Conservation (phyloP, 2,113 vertebrate species). For the Tetraodon nigroviridis region DNA sequence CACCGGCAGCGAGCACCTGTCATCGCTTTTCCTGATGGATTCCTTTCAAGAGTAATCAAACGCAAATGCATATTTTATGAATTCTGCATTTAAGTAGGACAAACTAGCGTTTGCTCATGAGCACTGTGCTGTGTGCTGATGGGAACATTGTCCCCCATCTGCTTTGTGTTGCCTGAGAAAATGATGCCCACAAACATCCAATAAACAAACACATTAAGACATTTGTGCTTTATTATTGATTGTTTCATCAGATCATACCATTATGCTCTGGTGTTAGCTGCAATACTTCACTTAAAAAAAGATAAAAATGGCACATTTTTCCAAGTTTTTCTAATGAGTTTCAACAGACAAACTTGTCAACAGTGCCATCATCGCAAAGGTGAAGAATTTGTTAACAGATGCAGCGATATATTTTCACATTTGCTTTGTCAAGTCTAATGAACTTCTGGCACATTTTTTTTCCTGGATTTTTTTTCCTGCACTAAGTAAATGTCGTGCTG, state of each 20-base stretch:
- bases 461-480: no score
- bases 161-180: slow-evolving; percentile 6
- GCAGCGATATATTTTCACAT: no score
- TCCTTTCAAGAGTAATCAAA: slow-evolving; percentile 62
- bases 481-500: no score
- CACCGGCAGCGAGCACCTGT: slow-evolving; percentile 49
- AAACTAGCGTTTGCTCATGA: slow-evolving; percentile 2
- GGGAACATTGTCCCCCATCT: not conserved
- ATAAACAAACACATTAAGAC: slow-evolving; percentile 12
- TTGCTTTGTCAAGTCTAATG: no score
- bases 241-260: not conserved
- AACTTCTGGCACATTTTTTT: no score
- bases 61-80: slow-evolving; percentile 62
- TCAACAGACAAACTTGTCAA: no score
- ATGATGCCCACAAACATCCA: slow-evolving; percentile 15
- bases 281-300: no score
- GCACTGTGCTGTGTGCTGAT: not conserved
- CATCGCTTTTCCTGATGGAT: slow-evolving; percentile 52
- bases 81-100: slow-evolving; percentile 23
- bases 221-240: not conserved
- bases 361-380: no score
- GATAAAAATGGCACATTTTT: no score
- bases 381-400: no score
- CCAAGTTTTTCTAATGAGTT: no score
- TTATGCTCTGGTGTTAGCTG: no score